phyloP scores from a whole-genome alignment of 2,888 invertebrate genomes.

The Brenthis hecate region DNA sequence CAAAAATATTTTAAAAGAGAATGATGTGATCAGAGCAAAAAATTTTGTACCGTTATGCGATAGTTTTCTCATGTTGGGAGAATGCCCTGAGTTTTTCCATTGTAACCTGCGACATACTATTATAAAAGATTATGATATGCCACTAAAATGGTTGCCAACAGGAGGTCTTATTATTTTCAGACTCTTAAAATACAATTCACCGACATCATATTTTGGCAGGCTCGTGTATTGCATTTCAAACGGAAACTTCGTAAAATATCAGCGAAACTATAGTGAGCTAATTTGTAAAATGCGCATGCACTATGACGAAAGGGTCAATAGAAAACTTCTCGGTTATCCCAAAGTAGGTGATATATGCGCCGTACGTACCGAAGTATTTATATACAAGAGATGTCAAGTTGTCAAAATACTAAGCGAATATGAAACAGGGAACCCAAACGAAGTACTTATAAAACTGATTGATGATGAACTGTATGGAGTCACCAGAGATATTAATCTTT shows the following conservation, averaged over 20 bases:
- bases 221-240: slow-evolving; percentile 52
- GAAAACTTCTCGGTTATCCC: slow-evolving; percentile 61
- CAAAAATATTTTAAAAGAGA: slow-evolving; percentile 55
- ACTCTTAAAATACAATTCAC: slow-evolving; percentile 81
- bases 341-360: slow-evolving; percentile 83
- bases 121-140: slow-evolving; percentile 78
- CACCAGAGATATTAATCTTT: slow-evolving; percentile 67
- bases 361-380: slow-evolving; percentile 66
- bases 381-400: slow-evolving; percentile 82
- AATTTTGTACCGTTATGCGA: slow-evolving; percentile 80
- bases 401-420: slow-evolving; percentile 64
- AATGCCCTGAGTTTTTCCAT: slow-evolving; percentile 80
- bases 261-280: slow-evolving; percentile 59
- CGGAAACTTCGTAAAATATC: slow-evolving; percentile 52
- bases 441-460: slow-evolving; percentile 79
- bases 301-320: slow-evolving; percentile 62
- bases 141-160: slow-evolving; percentile 76
- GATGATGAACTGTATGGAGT: slow-evolving; percentile 81
- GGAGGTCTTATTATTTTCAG: slow-evolving; percentile 82
- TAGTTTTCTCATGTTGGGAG: slow-evolving; percentile 84
- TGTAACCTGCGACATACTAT: slow-evolving; percentile 85
- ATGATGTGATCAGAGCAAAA: slow-evolving; percentile 71
- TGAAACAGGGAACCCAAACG: slow-evolving; percentile 55
- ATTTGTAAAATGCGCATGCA: slow-evolving; percentile 67
- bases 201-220: slow-evolving; percentile 84